Base-by-base conservation (phyloP, 1,140 invertebrate genomes). In the Idris sp. region DNA sequence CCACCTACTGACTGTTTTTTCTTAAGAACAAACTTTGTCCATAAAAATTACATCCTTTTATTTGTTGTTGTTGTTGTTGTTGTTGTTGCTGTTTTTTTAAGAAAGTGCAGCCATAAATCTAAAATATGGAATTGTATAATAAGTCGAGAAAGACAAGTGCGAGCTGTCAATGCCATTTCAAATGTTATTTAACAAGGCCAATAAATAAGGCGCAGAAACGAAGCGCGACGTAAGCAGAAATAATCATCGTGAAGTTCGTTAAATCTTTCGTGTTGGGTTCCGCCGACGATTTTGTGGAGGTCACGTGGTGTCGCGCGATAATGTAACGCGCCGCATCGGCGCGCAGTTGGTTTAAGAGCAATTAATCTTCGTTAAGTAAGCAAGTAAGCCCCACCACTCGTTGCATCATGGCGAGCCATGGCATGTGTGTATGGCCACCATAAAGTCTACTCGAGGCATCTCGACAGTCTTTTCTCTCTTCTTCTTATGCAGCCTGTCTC, bases 361-460 rank as follows among this genome's bases (percentile, higher is more conserved):
- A 84, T 84, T 84, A 84, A 83, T 84, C 82, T 84, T 84, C 82
- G 82, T 84, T 82, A 59, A 77, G 74, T 73, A 49, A 74, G 75
- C 77, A 44, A 74, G 74, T 65, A 51, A 77, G 44, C 65, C 43
- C 59, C 56, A 30, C 75, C 72, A 54, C 28, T 48, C 36, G 61
- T 53, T 68, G 71, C 62, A 68, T 64, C 68, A 73, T 68, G 74
- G 74, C 58, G 49, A 64, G 56, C 56, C 56, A 53, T 64, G 53
- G 68, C 51, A 25, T 56, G 33, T 62, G 73, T 62, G 68, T 72
- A 76, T 68, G 67, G 74, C 43, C 56, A 68, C 51, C 71, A 74
- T 74, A 74, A 73, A 69, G 76, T 44, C 74, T 59, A 67, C 68
- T 78, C 64, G 54, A 71, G 78, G 79, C 65, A 67, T 69, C 56